Percentiles rank a stretch among this genome's conserved stretches.
Evolutionary conservation across 2,797 vertebrate species (phyloP).

Genomic region (Parambassis ranga): DNA sequence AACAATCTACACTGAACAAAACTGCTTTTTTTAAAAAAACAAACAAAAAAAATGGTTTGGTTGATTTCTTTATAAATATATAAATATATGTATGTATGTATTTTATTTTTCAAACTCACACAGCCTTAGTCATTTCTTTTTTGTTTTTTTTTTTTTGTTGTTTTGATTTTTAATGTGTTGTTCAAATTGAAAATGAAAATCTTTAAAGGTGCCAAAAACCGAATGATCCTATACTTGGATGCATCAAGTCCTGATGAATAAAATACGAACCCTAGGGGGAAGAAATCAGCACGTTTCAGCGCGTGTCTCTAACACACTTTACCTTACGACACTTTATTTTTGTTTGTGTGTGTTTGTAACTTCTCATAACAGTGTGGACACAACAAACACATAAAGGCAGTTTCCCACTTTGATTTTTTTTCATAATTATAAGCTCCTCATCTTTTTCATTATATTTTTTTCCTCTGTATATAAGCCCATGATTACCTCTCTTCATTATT

Average conservation of each 20-base stretch:
- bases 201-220: conserved; percentile 85
- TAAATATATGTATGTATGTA: conserved; percentile 73
- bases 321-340: neutral
- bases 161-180: conserved; percentile 77
- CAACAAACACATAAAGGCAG: too few species aligned
- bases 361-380: neutral
- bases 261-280: conserved; percentile 81
- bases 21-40: conserved; percentile 76
- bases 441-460: too few species aligned
- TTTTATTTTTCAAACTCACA: conserved; percentile 80
- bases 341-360: too few species aligned
- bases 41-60: conserved; percentile 70
- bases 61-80: conserved; percentile 77
- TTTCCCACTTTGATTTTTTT: too few species aligned
- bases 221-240: conserved; percentile 84
- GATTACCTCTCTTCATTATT: too few species aligned
- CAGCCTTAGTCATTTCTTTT: conserved; percentile 81
- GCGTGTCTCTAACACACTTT: conserved; percentile 60
- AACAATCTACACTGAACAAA: conserved; percentile 74
- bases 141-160: too few species aligned
- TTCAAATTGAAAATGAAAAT: conserved; percentile 82
- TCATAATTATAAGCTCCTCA: neutral
- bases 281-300: conserved; percentile 66
- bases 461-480: too few species aligned
- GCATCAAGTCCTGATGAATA: conserved; percentile 85